Base-by-base conservation (phyloP, 2,797 vertebrate genomes). In the Enteromius afrohamiltoni region DNA sequence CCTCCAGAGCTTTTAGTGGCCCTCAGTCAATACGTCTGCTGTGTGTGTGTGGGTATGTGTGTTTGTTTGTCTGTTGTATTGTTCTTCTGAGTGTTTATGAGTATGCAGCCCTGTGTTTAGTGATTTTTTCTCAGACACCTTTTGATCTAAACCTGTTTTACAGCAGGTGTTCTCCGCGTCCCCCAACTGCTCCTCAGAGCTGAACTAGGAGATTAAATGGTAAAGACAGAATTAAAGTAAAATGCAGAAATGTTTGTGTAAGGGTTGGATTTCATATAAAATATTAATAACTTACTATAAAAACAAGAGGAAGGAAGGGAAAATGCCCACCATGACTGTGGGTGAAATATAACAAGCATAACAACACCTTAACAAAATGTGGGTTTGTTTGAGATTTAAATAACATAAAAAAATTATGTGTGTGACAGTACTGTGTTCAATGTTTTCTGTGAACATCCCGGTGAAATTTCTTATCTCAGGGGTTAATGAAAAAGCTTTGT, bases 381-480 rank as follows among this genome's bases (percentile, higher is more conserved):
- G 26, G 23, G 23, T 49, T 29, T 29, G 23, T 71, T 26, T 49
- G 7, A 34, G 29, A 31, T 16, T 23, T 47, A 47, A 69, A 16
- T 23, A 23, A 13, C 21, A 42, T 14, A 14, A 69, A n/a, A n/a
- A 23, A 7, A 42, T 3, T 40, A 21, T 11, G 8, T 40, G 64
- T 67, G 64, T 34, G 14, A 23, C 17, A 47, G 42, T 49, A 6
- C 26, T 47, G 45, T 29, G 23, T 49, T 71, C 7, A 71, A 29
- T 71, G 6, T 49, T 19, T 29, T 9, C 16, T 19, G 23, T 26
- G 13, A 26, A 49, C 26, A 71, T 19, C 45, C 9, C 10, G 21
- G 70, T 51, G 26, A 71, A 71, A 71, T 71, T 73, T 73, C 45
- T 73, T 51, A 49, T 73, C 8, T 51, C 17, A 11, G 9, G 16